phyloP scores from a whole-genome alignment of 1,140 invertebrate genomes.

The Solen grandis region DNA sequence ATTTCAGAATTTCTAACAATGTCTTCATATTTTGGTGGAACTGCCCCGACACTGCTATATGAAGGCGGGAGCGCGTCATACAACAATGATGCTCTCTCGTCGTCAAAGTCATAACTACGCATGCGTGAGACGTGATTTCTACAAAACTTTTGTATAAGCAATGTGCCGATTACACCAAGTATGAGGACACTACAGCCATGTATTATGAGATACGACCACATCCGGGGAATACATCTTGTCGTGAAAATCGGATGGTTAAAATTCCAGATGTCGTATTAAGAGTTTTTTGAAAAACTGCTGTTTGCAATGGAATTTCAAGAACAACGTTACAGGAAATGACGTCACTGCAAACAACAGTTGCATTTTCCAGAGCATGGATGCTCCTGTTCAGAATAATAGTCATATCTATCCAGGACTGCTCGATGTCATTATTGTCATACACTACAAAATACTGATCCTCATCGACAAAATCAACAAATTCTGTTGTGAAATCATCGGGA shows the following conservation, averaged over 20 bases:
- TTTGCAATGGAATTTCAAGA: slow-evolving; percentile 5
- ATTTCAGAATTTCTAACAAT: neutral
- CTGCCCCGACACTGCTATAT: neutral
- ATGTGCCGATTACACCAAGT: slow-evolving; percentile 5
- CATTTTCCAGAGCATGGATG: slow-evolving; percentile 3
- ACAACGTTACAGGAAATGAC: slow-evolving; percentile 14
- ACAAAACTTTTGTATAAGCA: slow-evolving; percentile 21
- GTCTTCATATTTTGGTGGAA: slow-evolving; percentile 45
- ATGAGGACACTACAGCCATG: slow-evolving; percentile 23
- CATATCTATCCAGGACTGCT: slow-evolving; percentile 18
- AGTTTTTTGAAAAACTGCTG: slow-evolving; percentile 16
- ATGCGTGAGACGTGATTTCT: neutral
- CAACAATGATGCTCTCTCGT: slow-evolving; percentile 20
- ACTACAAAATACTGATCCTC: slow-evolving; percentile 46
- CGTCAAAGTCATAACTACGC: neutral
- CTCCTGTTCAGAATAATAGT: neutral
- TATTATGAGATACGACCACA: slow-evolving; percentile 34
- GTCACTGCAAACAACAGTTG: slow-evolving; percentile 3
- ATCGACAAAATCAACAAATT: neutral
- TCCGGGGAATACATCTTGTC: slow-evolving; percentile 19
- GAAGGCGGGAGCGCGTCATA: slow-evolving; percentile 3
- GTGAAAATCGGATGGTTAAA: slow-evolving; percentile 18
- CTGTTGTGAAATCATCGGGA: neutral
- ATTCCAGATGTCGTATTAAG: slow-evolving; percentile 5
- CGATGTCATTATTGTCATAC: slow-evolving; percentile 1